Percentiles rank a stretch among this genome's conserved stretches.
Evolutionary conservation across 2,113 vertebrate genomes (phyloP).

Genomic region (Saimiri boliviensis): DNA sequence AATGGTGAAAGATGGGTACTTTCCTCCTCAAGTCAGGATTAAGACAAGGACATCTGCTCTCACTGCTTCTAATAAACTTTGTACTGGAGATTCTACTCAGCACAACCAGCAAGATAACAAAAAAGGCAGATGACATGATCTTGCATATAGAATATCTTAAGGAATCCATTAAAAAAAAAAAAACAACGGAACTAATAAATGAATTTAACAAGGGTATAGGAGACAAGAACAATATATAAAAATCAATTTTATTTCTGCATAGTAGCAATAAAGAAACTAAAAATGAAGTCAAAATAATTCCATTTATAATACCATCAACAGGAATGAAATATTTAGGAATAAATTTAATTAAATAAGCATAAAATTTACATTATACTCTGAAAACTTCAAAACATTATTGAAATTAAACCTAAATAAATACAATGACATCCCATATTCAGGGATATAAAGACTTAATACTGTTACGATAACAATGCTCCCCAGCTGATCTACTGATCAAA

Average conservation of each 20-base stretch:
- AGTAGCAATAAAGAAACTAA: background rate
- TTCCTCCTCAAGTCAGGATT: background rate
- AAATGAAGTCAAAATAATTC: background rate
- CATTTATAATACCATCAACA: background rate
- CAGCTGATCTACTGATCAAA: background rate
- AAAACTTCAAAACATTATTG: background rate
- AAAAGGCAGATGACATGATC: background rate
- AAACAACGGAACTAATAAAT: background rate
- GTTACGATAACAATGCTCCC: background rate
- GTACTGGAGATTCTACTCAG: background rate
- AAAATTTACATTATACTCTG: background rate
- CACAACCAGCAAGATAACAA: background rate
- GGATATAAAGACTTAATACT: background rate
- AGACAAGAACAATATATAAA: background rate
- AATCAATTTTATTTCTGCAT: background rate
- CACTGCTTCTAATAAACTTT: background rate
- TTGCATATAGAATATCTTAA: background rate
- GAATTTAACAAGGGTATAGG: background rate
- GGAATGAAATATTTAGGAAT: background rate
- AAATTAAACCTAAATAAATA: background rate
- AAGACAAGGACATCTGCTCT: background rate
- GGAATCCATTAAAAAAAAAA: background rate
- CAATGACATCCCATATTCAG: background rate
- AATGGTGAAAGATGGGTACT: background rate
- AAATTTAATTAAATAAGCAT: background rate